phyloP scores from a whole-genome alignment of 2,888 invertebrate genomes.

The Parnassius orleans region DNA sequence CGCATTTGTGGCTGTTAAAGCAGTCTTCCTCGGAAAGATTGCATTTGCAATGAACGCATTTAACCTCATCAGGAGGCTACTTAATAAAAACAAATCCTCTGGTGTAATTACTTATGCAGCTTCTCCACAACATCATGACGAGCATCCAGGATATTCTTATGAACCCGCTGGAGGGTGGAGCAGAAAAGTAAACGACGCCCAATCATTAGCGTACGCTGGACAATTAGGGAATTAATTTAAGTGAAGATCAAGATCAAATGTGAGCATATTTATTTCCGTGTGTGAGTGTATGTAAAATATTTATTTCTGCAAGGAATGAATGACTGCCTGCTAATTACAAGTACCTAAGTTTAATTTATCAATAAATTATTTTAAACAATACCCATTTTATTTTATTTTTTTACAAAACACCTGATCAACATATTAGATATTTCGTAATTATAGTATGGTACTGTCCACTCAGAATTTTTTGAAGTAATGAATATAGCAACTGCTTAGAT shows the following conservation, averaged over 20 bases:
- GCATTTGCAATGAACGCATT: conserved; percentile 89
- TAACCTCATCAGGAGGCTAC: conserved; percentile 83
- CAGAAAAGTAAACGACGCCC: conserved; percentile 83
- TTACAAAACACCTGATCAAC: neutral
- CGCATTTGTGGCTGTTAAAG: conserved; percentile 91
- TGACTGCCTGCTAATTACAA: conserved; percentile 51
- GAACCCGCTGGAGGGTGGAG: conserved; percentile 83
- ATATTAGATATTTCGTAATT: too few relatives aligned
- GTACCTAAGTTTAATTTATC: conserved; percentile 67
- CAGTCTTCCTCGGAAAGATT: conserved; percentile 90
- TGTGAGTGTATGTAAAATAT: conserved; percentile 41
- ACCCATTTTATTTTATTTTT: conserved; percentile 22
- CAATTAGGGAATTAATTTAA: conserved; percentile 52
- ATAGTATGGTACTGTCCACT: neutral
- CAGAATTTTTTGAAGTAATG: neutral
- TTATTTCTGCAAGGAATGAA: conserved; percentile 43
- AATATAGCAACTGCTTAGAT: conserved; percentile 4
- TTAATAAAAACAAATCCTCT: conserved; percentile 79
- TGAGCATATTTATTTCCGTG: conserved; percentile 45
- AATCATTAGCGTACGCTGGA: conserved; percentile 84
- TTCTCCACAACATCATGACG: conserved; percentile 82
- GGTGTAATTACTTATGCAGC: conserved; percentile 81
- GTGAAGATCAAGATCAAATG: conserved; percentile 38
- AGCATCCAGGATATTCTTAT: conserved; percentile 79
- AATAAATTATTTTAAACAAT: conserved; percentile 35